Evolutionary conservation across 2,113 vertebrate species (phyloP), one percentile per base, ranked within the genome.

Genomic region (Morone saxatilis): DNA sequence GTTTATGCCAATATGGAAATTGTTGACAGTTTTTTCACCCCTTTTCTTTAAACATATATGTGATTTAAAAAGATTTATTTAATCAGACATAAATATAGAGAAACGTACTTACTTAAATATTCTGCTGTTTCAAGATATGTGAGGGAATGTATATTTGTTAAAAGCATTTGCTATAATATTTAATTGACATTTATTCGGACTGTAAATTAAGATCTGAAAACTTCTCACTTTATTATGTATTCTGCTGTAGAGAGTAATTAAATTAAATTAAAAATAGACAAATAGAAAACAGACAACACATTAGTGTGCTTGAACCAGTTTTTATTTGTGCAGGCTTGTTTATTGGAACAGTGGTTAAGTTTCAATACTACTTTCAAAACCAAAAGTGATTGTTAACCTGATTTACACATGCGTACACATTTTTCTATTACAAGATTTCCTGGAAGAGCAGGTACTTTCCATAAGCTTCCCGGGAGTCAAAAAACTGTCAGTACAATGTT

Each of bases 261-360:
- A 47, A 38, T 72, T 51, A 40, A 6, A 13, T 47, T 5, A 65
- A 19, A 25, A 19, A 25, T 25, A 16, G 5, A 50, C 1, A 68
- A 4, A 25, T 31, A 31, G 13, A 66, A 54, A 59, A 13, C 43
- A 75, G 14, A 13, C 6, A 3, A 67, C 31, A 61, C 7, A 25
- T 40, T 1, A 31, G 3, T 19, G 22, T 62, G 10, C 25, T 38
- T 47, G 22, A 19, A 53, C 40, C 6, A 25, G 38, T 4, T 22
- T 76, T 56, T 70, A 81, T 81, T 69, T 70, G 10, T 36, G 4
- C 36, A 53, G 6, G 4, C 10, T 12, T 36, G 69, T 72, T 75
- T 59, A 71, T 6, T 4, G 5, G 43, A 67, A 80, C n/a, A 69
- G 4, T n/a, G 36, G 17, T 61, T 51, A 10, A 56, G 43, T 74